Percentiles rank a stretch among this genome's conserved stretches.
Evolutionary conservation across 2,797 vertebrate species (phyloP).

Genomic region (Caiman crocodilus): DNA sequence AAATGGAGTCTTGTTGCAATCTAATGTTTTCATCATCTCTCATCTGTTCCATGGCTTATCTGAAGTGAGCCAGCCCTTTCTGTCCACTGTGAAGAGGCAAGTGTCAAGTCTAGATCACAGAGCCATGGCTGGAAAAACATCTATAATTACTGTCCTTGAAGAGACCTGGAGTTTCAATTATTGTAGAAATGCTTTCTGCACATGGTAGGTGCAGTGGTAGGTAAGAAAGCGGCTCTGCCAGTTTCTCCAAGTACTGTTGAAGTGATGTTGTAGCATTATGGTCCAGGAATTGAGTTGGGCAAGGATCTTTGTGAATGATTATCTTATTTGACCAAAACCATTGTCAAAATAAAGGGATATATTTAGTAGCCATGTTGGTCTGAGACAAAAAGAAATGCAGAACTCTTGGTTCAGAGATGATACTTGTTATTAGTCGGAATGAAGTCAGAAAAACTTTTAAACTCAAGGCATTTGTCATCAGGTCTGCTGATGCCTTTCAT

Average conservation of each 20-base stretch:
- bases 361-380: too few species aligned
- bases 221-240: background rate
- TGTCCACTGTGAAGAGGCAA: background rate
- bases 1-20: background rate
- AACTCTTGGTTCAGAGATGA: too few species aligned
- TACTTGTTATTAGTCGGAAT: too few species aligned
- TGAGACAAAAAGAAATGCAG: too few species aligned
- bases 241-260: slow-evolving; percentile 13
- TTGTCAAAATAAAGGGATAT: too few species aligned
- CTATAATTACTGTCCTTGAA: background rate
- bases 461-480: too few species aligned
- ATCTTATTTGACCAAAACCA: too few species aligned
- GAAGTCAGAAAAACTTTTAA: too few species aligned
- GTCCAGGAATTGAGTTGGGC: too few species aligned
- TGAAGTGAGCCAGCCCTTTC: background rate
- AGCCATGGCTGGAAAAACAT: slow-evolving; percentile 10
- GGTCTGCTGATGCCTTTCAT: too few species aligned
- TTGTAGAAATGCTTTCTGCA: background rate
- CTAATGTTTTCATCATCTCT: background rate
- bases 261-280: too few species aligned
- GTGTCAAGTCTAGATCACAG: background rate
- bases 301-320: too few species aligned
- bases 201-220: background rate
- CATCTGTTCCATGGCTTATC: fast-evolving
- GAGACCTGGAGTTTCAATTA: slow-evolving; percentile 41